These are phyloP conservation scores for Frankliniella intonsa DNA, from an alignment of 2,888 invertebrate genomes.

Conservation along the genomic window DNA sequence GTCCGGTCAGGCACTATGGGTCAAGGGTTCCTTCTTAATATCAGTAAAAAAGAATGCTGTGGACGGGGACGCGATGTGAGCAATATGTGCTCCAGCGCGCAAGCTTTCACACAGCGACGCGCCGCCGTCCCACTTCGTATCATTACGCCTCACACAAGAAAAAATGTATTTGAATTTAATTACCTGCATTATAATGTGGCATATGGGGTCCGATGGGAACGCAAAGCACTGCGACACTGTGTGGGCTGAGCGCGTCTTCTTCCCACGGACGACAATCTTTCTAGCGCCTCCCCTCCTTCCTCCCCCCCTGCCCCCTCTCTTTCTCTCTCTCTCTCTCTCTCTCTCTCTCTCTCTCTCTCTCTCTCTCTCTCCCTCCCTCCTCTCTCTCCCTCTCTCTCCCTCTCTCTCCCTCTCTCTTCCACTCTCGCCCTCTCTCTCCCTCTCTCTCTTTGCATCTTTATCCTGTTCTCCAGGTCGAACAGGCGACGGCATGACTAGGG, in stretches of 20 bases:
- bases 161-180: conserved; percentile 1
- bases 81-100: neutral
- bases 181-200: neutral
- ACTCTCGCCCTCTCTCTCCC: no score
- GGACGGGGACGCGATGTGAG: no score
- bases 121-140: neutral
- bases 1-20: neutral
- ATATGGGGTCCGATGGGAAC: neutral
- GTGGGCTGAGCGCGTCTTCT: neutral
- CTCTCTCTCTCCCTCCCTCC: neutral
- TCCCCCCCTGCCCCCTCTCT: neutral
- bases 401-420: neutral
- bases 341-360: neutral
- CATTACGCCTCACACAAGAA: conserved; percentile 12
- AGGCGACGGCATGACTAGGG: no score
- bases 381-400: neutral
- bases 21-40: no score
- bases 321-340: no score
- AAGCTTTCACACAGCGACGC: neutral
- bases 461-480: no score
- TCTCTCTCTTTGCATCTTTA: no score
- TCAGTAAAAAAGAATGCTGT: no score
- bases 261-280: conserved; percentile 7
- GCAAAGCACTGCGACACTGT: neutral
- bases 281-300: neutral